Evolutionary conservation across 2,113 vertebrate species (phyloP), one percentile per base, ranked within the genome.

Genomic region (Cercopithecus mona): DNA sequence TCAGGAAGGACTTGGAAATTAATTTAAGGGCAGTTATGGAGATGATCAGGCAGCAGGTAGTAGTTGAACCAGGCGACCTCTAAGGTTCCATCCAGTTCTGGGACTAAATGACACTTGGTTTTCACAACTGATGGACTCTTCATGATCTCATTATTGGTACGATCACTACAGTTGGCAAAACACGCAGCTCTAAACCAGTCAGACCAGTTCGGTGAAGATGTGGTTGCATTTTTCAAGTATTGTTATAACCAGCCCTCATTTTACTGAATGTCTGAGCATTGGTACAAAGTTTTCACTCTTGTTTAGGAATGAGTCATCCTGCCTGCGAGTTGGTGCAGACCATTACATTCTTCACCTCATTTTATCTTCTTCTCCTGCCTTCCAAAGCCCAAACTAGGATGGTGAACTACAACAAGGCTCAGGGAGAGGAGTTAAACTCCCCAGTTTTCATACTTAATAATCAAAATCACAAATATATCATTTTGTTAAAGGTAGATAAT

Each of bases 1-100:
- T 90, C 30, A 96, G 80, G 80, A 94, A 84, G 52, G 38, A 95
- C 66, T 10, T 81, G n/a, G 73, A 94, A 88, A 82, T 93, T 38
- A 90, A 83, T 78, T 68, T 43, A 93, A 96, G 35, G 30, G 7
- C 12, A 76, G 52, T 50, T 50, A 23, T 75, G 23, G 55, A 86
- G 81, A 75, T 64, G 68, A 86, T 40, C 4, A 40, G 40, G 66
- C 32, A 89, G 32, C 55, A 50, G 35, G n/a, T n/a, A 35, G 35
- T 82, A 32, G 50, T n/a, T 80, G 11, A 82, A 72, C 20, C 20
- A 84, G 52, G 52, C 80, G 57, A 86, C 57, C 82, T 93, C 35
- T 81, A 48, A 86, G 57, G 12, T 78, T 91, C n/a, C 25, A 50
- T 40, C 68, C 43, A 64, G 17, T 16, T 88, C 43, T 18, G 16